Conservation (phyloP, 2,888 invertebrate genomes). For the Ernsta delagoae region DNA sequence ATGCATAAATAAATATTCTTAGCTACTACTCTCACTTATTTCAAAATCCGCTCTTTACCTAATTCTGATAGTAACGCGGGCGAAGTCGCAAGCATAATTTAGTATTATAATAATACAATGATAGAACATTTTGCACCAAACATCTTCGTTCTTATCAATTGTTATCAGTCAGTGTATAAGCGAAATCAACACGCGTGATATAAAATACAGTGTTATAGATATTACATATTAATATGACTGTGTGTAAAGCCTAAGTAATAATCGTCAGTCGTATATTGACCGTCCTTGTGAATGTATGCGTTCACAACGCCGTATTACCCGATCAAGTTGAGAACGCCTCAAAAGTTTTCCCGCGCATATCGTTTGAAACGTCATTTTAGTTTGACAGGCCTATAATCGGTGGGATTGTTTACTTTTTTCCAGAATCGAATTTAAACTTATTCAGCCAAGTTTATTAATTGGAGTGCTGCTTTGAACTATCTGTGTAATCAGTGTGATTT, state of each 20-base stretch:
- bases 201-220: not conserved
- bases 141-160: not conserved
- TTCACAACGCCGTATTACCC: not conserved
- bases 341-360: not conserved
- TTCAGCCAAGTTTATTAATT: not conserved
- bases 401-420: constrained; percentile 11
- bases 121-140: not conserved
- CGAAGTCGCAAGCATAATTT: too few species aligned
- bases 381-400: not conserved
- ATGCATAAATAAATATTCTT: too few species aligned
- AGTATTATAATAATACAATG: too few species aligned
- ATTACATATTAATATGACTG: too few species aligned
- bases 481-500: constrained; percentile 2
- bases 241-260: too few species aligned
- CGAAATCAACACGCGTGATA: not conserved
- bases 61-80: too few species aligned
- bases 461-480: not conserved
- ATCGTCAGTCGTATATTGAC: not conserved
- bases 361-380: not conserved
- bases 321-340: not conserved
- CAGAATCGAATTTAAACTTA: not conserved
- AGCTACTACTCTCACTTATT: too few species aligned
- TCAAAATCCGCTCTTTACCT: too few species aligned
- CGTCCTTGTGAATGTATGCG: not conserved
- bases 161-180: not conserved